Conservation (phyloP, 2,888 invertebrate genomes). For the Poecilus cupreus region DNA sequence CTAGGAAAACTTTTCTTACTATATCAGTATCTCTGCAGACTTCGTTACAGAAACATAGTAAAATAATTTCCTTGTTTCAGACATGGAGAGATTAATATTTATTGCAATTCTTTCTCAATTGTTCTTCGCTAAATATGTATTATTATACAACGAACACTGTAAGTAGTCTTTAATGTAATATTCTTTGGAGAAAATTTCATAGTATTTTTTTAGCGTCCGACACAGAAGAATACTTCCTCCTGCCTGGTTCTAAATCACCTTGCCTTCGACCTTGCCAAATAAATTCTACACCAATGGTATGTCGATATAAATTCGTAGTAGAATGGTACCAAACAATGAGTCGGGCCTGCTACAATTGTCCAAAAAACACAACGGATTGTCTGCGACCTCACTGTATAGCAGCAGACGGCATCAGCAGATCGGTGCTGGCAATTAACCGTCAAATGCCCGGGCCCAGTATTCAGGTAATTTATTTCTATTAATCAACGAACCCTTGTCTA, state of each 20-base stretch:
- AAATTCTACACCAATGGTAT: constrained; percentile 78
- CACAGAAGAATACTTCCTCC: constrained; percentile 67
- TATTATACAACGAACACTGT: constrained; percentile 38
- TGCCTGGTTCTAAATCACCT: constrained; percentile 70
- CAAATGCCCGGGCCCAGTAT: constrained; percentile 91
- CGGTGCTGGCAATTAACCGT: constrained; percentile 87
- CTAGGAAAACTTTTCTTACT: neutral
- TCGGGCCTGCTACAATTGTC: constrained; percentile 92
- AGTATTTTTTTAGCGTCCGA: constrained; percentile 18
- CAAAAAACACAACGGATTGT: constrained; percentile 84
- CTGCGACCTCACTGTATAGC: constrained; percentile 86
- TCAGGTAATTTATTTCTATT: constrained; percentile 73
- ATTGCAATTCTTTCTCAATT: constrained; percentile 19
- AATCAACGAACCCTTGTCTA: constrained; percentile 12
- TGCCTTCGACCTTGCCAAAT: constrained; percentile 81
- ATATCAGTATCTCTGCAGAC: neutral
- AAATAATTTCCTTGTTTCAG: constrained; percentile 20
- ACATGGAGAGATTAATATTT: constrained; percentile 23
- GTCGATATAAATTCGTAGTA: constrained; percentile 83
- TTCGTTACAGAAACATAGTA: neutral
- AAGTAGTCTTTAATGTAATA: constrained; percentile 17
- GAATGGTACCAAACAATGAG: constrained; percentile 92
- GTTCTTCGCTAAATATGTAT: neutral
- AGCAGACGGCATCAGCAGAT: constrained; percentile 86
- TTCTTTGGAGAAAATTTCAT: neutral